Base-by-base conservation (phyloP, 2,113 vertebrate species). In the Dasypus novemcinctus region DNA sequence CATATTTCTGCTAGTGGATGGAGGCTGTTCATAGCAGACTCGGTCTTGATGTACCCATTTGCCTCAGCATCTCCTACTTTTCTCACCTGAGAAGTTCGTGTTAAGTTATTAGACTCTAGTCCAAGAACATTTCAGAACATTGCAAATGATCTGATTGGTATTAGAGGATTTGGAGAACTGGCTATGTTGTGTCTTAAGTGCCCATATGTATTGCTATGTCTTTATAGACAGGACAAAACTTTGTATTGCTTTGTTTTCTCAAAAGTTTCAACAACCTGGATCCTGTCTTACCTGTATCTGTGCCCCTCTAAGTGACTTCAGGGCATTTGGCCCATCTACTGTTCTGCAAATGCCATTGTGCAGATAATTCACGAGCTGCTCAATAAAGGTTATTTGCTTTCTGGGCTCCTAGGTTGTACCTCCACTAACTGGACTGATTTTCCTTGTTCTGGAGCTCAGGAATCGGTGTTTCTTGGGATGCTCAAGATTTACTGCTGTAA, bases 321-420 rank as follows among this genome's bases (percentile, higher is more conserved):
- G 2, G 36, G n/a, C 9, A 43, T 5, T 6, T 5, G 1, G n/a
- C 18, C 4, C 36, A 20, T 2, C 25, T 9, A 18, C 9, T 14
- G 49, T 43, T 8, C 49, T 59, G 61, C 15, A 33, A 15, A 33
- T 61, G 52, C 41, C 66, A n/a, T n/a, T n/a, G n/a, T n/a, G n/a
- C n/a, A 64, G 43, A 71, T 20, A 23, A 49, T 31, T 57, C 43
- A 38, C 57, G 23, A 15, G 13, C 66, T 59, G 12, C 12, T 54
- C 43, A 27, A 13, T 20, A 36, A 61, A 10, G 52, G 33, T 25
- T n/a, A 57, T 21, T 23, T 54, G 31, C 27, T 43, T 63, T 64
- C 92, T 82, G 1, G n/a, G 64, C 61, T 43, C 41, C 81, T 43
- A 13, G 11, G 14, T 23, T 33, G 27, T 2, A 36, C 7, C n/a